These are phyloP conservation scores for Hyperoodon ampullatus DNA, from an alignment of 2,113 vertebrate genomes.

Conservation along the genomic window DNA sequence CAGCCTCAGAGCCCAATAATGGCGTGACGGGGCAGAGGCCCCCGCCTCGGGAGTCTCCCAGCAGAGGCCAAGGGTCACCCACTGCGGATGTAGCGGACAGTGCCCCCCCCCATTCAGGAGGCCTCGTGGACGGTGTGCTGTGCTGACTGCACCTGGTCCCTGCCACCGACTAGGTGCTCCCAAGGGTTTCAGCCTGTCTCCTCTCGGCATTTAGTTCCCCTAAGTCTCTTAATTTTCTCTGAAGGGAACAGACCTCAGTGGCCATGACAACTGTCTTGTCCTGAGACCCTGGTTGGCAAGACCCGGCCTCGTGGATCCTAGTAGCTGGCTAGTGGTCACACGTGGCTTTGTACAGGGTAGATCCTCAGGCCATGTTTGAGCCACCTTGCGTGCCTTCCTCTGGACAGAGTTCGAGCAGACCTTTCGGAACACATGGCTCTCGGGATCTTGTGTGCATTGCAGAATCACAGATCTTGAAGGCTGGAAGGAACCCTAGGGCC, in stretches of 20 bases:
- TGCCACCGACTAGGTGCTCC: rapidly evolving
- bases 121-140: rapidly evolving
- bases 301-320: neutral
- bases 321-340: rapidly evolving
- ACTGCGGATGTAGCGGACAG: rapidly evolving
- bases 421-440: neutral
- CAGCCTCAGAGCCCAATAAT: no score
- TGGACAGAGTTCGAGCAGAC: neutral
- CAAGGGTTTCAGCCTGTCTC: neutral
- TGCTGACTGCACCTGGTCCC: neutral
- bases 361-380: rapidly evolving
- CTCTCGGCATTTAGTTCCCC: neutral
- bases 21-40: rapidly evolving
- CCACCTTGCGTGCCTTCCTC: rapidly evolving
- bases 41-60: neutral
- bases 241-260: neutral
- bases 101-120: neutral
- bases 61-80: no score
- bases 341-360: rapidly evolving
- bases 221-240: neutral
- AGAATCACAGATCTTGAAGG: neutral
- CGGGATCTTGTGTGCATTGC: rapidly evolving
- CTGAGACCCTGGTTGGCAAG: neutral
- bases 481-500: neutral
- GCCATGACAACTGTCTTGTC: neutral